Conservation (phyloP, 2,113 vertebrate species). For the Tetrax tetrax region DNA sequence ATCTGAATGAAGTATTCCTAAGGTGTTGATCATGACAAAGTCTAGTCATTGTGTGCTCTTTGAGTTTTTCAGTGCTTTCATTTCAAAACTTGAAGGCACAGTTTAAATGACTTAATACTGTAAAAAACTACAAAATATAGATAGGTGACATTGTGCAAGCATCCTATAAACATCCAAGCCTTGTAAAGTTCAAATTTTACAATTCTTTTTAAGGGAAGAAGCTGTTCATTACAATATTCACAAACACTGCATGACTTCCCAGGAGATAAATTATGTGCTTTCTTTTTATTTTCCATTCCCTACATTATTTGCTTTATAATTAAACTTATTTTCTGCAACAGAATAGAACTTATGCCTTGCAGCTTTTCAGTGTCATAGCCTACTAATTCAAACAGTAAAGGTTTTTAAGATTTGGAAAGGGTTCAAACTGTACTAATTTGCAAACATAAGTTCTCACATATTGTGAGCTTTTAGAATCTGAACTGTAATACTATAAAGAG, state of each 20-base stretch:
- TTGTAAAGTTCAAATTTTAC: neutral
- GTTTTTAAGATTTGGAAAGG: neutral
- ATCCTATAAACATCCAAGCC: neutral
- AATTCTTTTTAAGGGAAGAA: neutral
- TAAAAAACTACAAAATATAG: neutral
- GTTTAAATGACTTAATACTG: neutral
- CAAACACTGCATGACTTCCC: neutral
- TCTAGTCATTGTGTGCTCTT: neutral
- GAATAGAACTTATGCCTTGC: neutral
- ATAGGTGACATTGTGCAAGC: neutral
- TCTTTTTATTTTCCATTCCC: neutral
- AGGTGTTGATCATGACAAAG: neutral
- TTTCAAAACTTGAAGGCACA: neutral
- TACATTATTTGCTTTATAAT: neutral
- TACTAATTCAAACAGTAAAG: neutral
- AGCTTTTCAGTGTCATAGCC: neutral
- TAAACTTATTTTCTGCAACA: neutral
- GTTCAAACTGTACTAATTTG: neutral
- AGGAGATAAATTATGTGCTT: neutral
- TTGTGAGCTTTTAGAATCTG: neutral
- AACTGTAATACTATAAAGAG: neutral
- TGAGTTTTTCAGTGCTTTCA: neutral
- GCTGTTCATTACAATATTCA: neutral
- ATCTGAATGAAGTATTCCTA: neutral
- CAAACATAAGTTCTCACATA: neutral